Percentiles rank a stretch among this genome's conserved stretches.
phyloP scores from a whole-genome alignment of 2,888 invertebrate genomes.

The Sclerodermus sp. region DNA sequence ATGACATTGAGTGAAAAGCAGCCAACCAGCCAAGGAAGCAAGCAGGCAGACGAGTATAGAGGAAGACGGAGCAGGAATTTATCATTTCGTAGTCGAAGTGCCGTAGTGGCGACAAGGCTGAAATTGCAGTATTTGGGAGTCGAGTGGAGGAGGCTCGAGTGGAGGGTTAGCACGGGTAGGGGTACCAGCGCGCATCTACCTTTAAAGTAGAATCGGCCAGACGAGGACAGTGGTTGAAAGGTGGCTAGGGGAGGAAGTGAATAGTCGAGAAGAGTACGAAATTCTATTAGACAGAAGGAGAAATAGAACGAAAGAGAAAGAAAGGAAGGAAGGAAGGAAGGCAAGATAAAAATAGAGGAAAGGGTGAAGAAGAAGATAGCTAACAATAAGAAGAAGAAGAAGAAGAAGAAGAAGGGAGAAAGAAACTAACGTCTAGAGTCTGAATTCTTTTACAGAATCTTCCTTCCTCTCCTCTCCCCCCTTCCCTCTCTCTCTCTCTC shows the following conservation, averaged over 20 bases:
- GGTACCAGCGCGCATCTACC: slow-evolving; percentile 5
- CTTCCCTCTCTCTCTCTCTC: slow-evolving; percentile 17
- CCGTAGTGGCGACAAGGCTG: slow-evolving; percentile 45
- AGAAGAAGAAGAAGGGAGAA: slow-evolving; percentile 2
- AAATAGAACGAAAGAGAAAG: slow-evolving; percentile 8
- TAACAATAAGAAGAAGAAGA: no score
- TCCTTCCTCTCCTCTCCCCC: slow-evolving; percentile 12
- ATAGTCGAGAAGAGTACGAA: slow-evolving; percentile 11
- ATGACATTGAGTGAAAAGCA: background rate
- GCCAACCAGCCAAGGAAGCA: background rate
- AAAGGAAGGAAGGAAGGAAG: slow-evolving; percentile 14
- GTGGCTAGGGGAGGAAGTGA: background rate
- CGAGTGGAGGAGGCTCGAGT: slow-evolving; percentile 36
- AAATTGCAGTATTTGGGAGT: slow-evolving; percentile 52
- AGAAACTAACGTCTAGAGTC: slow-evolving; percentile 14
- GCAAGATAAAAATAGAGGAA: no score
- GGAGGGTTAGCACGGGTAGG: slow-evolving; percentile 13
- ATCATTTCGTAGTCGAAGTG: slow-evolving; percentile 48
- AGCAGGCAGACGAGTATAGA: background rate
- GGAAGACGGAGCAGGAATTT: slow-evolving; percentile 41
- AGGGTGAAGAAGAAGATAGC: no score
- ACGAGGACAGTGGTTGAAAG: background rate
- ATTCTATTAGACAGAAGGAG: slow-evolving; percentile 17
- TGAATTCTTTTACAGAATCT: slow-evolving; percentile 6
- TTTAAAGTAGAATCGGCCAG: slow-evolving; percentile 3